phyloP scores from a whole-genome alignment of 2,113 vertebrate genomes.

The Oncorhynchus nerka region DNA sequence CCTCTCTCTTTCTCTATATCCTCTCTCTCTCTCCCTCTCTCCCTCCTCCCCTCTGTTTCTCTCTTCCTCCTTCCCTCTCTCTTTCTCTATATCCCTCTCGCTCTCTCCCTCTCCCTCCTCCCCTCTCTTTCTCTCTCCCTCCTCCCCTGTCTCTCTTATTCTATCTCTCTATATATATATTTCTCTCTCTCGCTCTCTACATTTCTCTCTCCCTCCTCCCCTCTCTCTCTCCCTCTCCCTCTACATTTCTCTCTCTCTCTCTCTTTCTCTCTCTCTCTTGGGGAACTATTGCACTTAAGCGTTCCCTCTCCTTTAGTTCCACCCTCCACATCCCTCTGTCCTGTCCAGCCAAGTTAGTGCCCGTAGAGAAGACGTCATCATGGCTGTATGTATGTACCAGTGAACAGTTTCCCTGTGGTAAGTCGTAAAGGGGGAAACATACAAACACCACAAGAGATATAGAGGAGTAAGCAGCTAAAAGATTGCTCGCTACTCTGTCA shows the following conservation, averaged over 20 bases:
- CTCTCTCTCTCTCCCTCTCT: no score
- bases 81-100: neutral
- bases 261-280: neutral
- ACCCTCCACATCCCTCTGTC: neutral
- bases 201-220: neutral
- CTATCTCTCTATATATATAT: no score
- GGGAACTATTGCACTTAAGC: no score
- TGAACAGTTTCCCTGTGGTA: neutral
- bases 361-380: conserved; percentile 35
- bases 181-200: neutral
- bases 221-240: conserved; percentile 1
- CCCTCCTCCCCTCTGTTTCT: neutral
- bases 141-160: neutral
- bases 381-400: conserved; percentile 1
- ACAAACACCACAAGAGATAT: no score
- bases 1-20: no score
- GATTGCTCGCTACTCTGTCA: no score
- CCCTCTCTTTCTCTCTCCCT: no score
- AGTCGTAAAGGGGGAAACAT: neutral
- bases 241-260: neutral
- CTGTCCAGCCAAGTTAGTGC: conserved; percentile 10
- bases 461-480: neutral
- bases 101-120: no score
- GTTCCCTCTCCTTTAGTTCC: no score
- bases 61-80: conserved; percentile 11